Conservation (phyloP, 1,140 invertebrate species). For the Adoxophyes honmai region DNA sequence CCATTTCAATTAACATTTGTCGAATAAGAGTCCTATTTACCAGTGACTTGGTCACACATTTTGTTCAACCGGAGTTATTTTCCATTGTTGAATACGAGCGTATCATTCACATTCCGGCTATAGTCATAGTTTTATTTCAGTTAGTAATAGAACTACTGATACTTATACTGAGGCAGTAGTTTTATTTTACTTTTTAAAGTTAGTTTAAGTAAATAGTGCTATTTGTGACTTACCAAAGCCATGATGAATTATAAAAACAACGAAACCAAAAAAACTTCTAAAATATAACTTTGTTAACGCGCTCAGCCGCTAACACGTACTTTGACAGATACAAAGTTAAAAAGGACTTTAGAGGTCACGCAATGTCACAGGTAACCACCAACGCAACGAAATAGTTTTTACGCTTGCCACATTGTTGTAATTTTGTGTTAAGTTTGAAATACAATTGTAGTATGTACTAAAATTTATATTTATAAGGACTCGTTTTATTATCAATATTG, state of each 20-base stretch:
- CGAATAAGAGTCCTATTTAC: background rate
- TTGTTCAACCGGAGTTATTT: background rate
- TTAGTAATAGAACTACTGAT: background rate
- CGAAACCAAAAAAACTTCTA: background rate
- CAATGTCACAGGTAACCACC: constrained; percentile 53
- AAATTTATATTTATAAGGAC: too few species aligned
- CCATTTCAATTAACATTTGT: background rate
- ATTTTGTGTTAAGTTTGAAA: too few species aligned
- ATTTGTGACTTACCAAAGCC: constrained; percentile 14
- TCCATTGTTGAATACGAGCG: background rate
- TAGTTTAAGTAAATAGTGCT: background rate
- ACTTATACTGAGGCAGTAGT: too few species aligned
- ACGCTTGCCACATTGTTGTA: constrained; percentile 30
- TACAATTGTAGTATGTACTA: background rate
- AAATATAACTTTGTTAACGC: constrained; percentile 2
- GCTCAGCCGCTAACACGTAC: constrained; percentile 19
- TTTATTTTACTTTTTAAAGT: background rate
- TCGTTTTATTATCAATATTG: too few species aligned
- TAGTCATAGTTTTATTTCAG: background rate
- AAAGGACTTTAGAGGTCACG: constrained; percentile 56
- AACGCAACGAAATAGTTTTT: constrained; percentile 29
- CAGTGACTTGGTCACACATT: constrained; percentile 3
- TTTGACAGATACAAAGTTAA: constrained; percentile 46
- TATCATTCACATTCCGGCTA: background rate
- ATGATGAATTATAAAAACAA: constrained; percentile 9